Conservation (phyloP, 2,888 invertebrate genomes). For the Aporophyla nigra region DNA sequence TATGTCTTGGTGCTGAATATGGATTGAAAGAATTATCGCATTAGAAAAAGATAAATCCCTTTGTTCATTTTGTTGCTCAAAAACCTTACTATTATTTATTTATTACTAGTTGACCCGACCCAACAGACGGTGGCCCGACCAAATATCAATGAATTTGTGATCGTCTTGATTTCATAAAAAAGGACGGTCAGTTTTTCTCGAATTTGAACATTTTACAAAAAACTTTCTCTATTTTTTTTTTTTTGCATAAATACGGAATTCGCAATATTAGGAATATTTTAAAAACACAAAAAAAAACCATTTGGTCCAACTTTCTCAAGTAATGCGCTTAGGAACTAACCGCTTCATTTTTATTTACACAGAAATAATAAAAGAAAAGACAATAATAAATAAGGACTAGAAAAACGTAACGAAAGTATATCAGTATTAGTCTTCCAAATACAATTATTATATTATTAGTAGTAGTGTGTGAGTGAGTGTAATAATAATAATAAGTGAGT, state of each 20-base stretch:
- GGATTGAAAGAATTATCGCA: not conserved
- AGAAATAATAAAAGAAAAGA: constrained; percentile 35
- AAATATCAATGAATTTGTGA: not conserved
- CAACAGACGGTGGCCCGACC: not conserved
- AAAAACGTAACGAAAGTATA: constrained; percentile 37
- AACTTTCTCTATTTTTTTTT: not conserved
- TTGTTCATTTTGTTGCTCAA: not conserved
- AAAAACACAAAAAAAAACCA: not conserved
- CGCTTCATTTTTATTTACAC: not conserved
- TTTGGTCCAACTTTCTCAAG: not conserved
- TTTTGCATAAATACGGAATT: no score
- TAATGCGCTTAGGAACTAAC: not conserved
- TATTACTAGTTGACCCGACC: not conserved
- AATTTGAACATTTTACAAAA: not conserved
- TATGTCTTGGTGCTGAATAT: not conserved
- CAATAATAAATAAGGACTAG: constrained; percentile 37
- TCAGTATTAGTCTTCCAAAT: constrained; percentile 63
- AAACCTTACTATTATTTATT: not conserved
- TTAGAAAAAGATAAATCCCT: not conserved
- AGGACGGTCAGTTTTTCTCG: not conserved
- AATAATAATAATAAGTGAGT: constrained; percentile 34
- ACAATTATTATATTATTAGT: constrained; percentile 37
- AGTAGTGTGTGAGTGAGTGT: constrained; percentile 39
- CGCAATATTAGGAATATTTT: not conserved
- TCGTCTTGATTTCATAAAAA: not conserved